Base-by-base conservation (phyloP, 2,113 vertebrate species). In the Megalops atlanticus region DNA sequence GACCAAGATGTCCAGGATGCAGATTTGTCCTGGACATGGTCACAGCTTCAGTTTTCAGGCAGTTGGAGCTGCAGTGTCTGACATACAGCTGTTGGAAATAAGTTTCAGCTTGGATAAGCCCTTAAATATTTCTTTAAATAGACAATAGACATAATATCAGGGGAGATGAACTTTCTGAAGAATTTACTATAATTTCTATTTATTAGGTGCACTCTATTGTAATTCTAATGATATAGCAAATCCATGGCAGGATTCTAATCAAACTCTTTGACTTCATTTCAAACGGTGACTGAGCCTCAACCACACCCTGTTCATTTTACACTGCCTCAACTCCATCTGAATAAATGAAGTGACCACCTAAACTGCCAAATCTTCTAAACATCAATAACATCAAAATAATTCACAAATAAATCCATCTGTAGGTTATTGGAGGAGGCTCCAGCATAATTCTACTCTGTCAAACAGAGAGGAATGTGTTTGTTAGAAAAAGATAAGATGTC, bases 391-490 rank as follows among this genome's bases (percentile, higher is more conserved):
- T 31, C 41, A 81, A 69, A 76, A 80, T 80, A 80, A 47, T 41
- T 5, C 54, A 69, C 40, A 76, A 76, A 76, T 43, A 76, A 68
- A 27, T 76, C 70, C 27, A 69, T 47, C 39, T 24, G 27, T 47
- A 74, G 35, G 68, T 68, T 21, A n/a, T 35, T 49, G 38, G 52
- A 69, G 40, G 45, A 76, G 40, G 40, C 31, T 76, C 74, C 41
- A 43, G 76, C 58, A 76, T 45, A 40, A 31, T 12, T 77, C 36
- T 45, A 52, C 72, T 76, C 16, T 76, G 52, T 68, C n/a, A 33
- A 40, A 74, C 49, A 81, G 33, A 80, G 45, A 54, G 80, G 74
- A 76, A 81, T 81, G 74, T 45, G 41, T 76, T 15, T 35, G 27
- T 52, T 24, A 74, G 11, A 36, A 15, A 35, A 33, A 27, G 39